A percentile compares a stretch with the other conserved stretches of the same genome.
These are phyloP conservation scores for Tinamus guttatus DNA, from an alignment of 2,113 vertebrate species.

Conservation along the genomic window DNA sequence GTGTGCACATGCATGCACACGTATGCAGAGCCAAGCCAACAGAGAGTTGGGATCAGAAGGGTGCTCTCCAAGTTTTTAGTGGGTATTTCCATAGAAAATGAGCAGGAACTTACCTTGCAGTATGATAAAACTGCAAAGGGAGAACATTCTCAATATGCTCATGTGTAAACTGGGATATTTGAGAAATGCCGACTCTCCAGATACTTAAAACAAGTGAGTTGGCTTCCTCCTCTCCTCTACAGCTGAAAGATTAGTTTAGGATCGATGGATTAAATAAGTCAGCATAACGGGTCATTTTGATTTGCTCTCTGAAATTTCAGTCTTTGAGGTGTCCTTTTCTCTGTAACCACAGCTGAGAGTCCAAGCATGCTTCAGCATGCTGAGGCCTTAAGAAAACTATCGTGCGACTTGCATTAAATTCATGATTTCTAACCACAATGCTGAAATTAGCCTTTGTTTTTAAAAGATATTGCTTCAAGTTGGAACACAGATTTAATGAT, in stretches of 20 bases:
- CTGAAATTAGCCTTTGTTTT: background rate
- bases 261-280: background rate
- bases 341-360: background rate
- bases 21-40: background rate
- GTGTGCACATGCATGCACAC: background rate
- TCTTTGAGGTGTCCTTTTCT: background rate
- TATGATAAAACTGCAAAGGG: background rate
- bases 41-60: background rate
- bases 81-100: background rate
- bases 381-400: background rate
- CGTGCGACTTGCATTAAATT: background rate
- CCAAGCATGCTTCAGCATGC: background rate
- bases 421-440: background rate
- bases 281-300: background rate
- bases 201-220: background rate
- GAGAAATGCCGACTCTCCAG: background rate
- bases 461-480: background rate
- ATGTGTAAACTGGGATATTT: background rate
- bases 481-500: background rate
- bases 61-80: background rate
- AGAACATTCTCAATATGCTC: background rate
- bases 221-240: background rate
- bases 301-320: background rate
- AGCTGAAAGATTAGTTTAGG: background rate
- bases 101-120: background rate